A percentile compares a stretch with the other conserved stretches of the same genome.
Evolutionary conservation across 1,140 invertebrate genomes (phyloP).

Genomic region (Heliconius nattereri): DNA sequence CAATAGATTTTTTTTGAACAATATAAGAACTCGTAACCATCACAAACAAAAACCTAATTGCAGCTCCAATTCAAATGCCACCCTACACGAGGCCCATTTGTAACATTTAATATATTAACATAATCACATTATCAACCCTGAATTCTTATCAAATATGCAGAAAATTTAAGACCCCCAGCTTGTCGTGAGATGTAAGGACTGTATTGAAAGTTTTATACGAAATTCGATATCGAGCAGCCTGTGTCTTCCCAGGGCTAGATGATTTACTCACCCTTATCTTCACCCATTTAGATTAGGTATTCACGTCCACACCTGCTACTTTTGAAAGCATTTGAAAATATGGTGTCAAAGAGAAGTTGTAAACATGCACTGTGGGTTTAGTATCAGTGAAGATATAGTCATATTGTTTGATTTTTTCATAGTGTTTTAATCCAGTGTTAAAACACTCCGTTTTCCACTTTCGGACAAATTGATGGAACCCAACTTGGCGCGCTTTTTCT

Average conservation of each 20-base stretch:
- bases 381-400: background rate
- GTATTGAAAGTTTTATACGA: constrained; percentile 47
- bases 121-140: constrained; percentile 24
- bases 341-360: background rate
- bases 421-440: too few relatives aligned
- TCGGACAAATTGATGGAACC: too few relatives aligned
- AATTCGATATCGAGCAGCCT: constrained; percentile 61
- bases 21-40: background rate
- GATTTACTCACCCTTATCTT: constrained; percentile 70
- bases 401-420: too few relatives aligned
- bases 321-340: constrained; percentile 55
- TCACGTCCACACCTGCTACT: constrained; percentile 76
- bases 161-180: constrained; percentile 43
- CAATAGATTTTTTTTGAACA: background rate
- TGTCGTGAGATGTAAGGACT: constrained; percentile 51
- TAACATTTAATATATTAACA: constrained; percentile 14
- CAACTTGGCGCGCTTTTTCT: too few relatives aligned
- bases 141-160: constrained; percentile 49
- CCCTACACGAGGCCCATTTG: background rate
- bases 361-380: background rate
- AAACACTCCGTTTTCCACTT: too few relatives aligned
- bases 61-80: background rate
- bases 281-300: constrained; percentile 77
- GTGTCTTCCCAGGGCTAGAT: constrained; percentile 71
- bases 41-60: background rate